Evolutionary conservation across 2,888 invertebrate species (phyloP), one percentile per base, ranked within the genome.

Genomic region (Prenolepis imparis): DNA sequence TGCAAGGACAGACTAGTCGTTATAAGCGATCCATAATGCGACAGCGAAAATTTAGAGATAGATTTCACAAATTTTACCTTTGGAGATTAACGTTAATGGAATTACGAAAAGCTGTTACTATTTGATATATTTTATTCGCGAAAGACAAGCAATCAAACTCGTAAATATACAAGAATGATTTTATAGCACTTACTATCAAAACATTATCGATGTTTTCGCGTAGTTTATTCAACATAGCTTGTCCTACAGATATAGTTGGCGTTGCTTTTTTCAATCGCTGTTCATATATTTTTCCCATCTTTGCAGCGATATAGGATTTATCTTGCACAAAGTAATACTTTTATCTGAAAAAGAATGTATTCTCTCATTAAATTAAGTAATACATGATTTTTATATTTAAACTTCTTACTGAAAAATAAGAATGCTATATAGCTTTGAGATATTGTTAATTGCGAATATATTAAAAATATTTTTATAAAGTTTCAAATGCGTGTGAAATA

Each of bases 251-350:
- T 24, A 85, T 18, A 0, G 81, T 66, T 2, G 88, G 86, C 24
- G 81, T 3, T 9, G 48, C 32, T 15, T 0, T 12, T 0, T 18
- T 5, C 2, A 61, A 52, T 3, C 63, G 74, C 0, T 73, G 75
- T 2, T 63, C 12, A 18, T 86, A 0, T 55, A 89, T 83, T 18
- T 84, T 85, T 8, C 39, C 24, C 86, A 90, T 85, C 5, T 66
- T 81, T 55, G 6, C 0, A 36, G 3, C 11, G 39, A 21, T 28
- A 11, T 52, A 4, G 11, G n/a, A 5, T 52, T 55, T 15, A 9
- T 9, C 1, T 28, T n/a, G 15, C 12, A 41, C 5, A 1, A 6
- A 28, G 5, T 15, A n/a, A 28, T 41, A n/a, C 18, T 41, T 67
- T 5, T 77, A 77, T 6, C 67, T 77, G 55, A 67, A 67, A 67